Evolutionary conservation across 2,888 invertebrate species (phyloP).

Genomic region (Cantharis rufa): DNA sequence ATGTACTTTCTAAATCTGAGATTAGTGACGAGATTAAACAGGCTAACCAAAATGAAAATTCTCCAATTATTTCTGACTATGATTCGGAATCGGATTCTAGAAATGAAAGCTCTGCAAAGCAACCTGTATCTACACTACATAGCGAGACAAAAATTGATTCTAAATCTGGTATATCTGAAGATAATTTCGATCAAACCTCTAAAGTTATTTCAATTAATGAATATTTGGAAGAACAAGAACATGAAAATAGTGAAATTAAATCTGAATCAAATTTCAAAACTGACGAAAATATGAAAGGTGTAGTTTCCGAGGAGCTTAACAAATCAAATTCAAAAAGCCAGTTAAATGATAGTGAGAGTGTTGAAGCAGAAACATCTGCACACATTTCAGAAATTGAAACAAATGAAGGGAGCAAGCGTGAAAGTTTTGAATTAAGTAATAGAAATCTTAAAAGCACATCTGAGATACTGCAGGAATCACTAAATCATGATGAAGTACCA

Average conservation of each 20-base stretch:
- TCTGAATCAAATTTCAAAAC: background rate
- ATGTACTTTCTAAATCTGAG: background rate
- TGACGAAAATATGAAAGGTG: background rate
- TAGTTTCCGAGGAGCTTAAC: background rate
- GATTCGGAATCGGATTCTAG: background rate
- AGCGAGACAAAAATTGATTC: background rate
- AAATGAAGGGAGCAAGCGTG: background rate
- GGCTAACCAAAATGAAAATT: background rate
- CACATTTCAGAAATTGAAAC: background rate
- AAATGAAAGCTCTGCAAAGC: background rate
- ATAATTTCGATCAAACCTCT: background rate
- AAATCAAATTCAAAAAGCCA: background rate
- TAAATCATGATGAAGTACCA: background rate
- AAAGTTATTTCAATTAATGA: background rate
- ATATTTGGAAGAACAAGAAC: background rate
- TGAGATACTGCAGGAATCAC: background rate
- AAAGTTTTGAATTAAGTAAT: background rate
- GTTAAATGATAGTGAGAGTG: background rate
- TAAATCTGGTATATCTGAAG: background rate
- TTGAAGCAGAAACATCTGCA: background rate
- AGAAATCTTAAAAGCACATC: background rate
- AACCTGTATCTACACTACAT: background rate
- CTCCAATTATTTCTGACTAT: background rate
- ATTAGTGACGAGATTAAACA: background rate
- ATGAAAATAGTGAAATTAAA: background rate